These are phyloP conservation scores for Protobothrops mucrosquamatus DNA, from an alignment of 2,113 vertebrate species.

Conservation along the genomic window DNA sequence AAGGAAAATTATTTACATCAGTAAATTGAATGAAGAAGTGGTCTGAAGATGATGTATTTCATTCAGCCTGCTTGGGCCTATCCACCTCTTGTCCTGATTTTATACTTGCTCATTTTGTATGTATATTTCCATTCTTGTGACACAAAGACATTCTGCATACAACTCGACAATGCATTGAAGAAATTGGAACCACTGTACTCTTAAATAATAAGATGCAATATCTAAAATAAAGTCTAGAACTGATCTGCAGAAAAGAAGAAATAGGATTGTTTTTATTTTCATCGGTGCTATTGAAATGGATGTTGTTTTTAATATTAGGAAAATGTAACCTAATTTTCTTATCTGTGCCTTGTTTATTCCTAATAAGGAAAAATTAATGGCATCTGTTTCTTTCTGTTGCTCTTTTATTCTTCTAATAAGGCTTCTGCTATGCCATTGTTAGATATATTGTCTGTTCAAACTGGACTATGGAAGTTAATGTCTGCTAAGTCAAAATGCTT, in stretches of 20 bases:
- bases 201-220: neutral
- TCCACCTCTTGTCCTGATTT: neutral
- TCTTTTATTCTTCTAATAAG: neutral
- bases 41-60: neutral
- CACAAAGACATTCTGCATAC: neutral
- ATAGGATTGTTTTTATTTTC: neutral
- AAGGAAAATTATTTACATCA: neutral
- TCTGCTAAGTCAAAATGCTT: neutral
- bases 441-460: neutral
- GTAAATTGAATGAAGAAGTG: neutral
- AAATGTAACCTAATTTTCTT: neutral
- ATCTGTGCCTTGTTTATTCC: neutral
- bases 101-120: neutral
- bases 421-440: neutral
- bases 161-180: neutral
- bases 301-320: neutral
- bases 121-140: neutral
- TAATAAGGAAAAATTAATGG: neutral
- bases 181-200: neutral
- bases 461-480: neutral
- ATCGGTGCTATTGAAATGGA: neutral
- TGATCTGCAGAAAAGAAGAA: neutral
- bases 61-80: neutral
- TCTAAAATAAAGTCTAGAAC: neutral
- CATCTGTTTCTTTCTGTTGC: neutral